phyloP scores from a whole-genome alignment of 2,888 invertebrate species.

The Aspidiotus destructor region DNA sequence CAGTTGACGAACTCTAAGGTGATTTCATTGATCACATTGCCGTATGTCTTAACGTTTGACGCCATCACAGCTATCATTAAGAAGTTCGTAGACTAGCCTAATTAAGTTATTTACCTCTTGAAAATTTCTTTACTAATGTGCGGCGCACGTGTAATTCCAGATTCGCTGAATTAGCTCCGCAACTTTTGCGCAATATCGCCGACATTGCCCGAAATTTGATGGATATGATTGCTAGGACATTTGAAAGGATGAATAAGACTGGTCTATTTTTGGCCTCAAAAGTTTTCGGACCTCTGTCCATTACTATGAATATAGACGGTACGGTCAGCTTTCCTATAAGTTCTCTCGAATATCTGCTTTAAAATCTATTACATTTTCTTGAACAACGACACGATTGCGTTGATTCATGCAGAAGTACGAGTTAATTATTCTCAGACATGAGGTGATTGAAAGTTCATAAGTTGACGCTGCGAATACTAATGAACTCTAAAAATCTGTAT shows the following conservation, averaged over 20 bases:
- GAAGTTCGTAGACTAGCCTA: slow-evolving; percentile 58
- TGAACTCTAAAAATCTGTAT: too few species aligned
- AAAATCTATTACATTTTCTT: too few species aligned
- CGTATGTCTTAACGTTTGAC: slow-evolving; percentile 80
- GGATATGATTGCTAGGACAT: not conserved
- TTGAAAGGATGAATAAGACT: slow-evolving; percentile 19
- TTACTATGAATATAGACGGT: slow-evolving; percentile 19
- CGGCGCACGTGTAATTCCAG: not conserved
- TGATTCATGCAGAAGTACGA: too few species aligned
- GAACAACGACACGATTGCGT: too few species aligned
- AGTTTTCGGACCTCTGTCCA: slow-evolving; percentile 18
- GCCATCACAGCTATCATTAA: slow-evolving; percentile 75
- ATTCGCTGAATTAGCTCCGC: slow-evolving; percentile 11
- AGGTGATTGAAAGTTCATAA: too few species aligned
- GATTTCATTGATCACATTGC: slow-evolving; percentile 68
- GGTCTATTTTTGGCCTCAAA: slow-evolving; percentile 24
- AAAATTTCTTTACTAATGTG: not conserved
- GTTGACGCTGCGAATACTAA: too few species aligned
- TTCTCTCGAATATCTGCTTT: too few species aligned
- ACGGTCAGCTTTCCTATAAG: not conserved
- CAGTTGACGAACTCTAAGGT: slow-evolving; percentile 71
- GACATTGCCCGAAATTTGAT: not conserved
- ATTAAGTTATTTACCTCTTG: not conserved
- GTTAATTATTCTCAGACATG: too few species aligned
- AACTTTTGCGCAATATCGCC: not conserved